Conservation (phyloP, 2,888 invertebrate species). For the Celastrina argiolus region DNA sequence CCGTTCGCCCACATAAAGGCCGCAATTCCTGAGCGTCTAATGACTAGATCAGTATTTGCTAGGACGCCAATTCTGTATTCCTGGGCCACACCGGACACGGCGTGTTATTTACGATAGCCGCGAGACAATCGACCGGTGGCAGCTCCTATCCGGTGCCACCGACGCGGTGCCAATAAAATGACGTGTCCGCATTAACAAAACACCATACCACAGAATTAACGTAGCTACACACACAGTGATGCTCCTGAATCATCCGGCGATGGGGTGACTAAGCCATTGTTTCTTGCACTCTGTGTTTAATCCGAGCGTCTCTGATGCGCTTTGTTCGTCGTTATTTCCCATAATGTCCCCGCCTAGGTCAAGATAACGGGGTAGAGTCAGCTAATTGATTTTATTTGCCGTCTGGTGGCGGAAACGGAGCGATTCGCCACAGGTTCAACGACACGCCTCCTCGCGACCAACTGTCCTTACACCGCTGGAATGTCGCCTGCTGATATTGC, state of each 20-base stretch:
- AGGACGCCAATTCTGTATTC: constrained; percentile 65
- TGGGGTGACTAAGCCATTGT: constrained; percentile 33
- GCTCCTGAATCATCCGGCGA: constrained; percentile 56
- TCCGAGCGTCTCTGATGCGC: constrained; percentile 28
- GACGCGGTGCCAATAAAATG: constrained; percentile 66
- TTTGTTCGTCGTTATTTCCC: constrained; percentile 33
- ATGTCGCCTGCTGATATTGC: constrained; percentile 46
- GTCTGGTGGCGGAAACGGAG: constrained; percentile 56
- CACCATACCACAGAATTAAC: constrained; percentile 65
- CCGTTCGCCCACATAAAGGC: constrained; percentile 31
- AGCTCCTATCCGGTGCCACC: constrained; percentile 71
- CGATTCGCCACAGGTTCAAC: constrained; percentile 63
- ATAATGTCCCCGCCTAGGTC: constrained; percentile 34
- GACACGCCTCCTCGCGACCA: constrained; percentile 52
- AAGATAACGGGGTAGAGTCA: constrained; percentile 46
- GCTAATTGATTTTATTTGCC: constrained; percentile 62
- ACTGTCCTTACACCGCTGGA: constrained; percentile 48
- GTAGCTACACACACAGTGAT: constrained; percentile 55
- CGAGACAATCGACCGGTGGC: constrained; percentile 72
- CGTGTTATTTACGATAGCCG: constrained; percentile 74
- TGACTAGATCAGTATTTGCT: constrained; percentile 50
- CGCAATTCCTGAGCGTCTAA: constrained; percentile 21
- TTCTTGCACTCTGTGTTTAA: constrained; percentile 23
- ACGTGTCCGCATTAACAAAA: constrained; percentile 73
- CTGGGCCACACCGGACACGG: constrained; percentile 66